These are phyloP conservation scores for Paralvinella palmiformis DNA, from an alignment of 1,140 invertebrate species.

Conservation along the genomic window DNA sequence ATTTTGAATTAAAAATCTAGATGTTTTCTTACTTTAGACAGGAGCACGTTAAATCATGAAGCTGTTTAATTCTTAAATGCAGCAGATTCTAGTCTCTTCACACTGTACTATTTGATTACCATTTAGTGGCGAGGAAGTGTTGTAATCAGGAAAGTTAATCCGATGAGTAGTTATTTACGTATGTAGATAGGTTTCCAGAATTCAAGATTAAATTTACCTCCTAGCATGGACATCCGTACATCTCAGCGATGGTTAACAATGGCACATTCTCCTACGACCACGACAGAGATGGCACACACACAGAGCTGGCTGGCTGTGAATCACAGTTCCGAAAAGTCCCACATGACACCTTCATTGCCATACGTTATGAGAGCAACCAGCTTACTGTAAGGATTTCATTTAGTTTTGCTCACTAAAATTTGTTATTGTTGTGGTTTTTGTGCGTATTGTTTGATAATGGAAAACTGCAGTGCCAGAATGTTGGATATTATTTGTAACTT, in stretches of 20 bases:
- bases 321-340: slow-evolving; percentile 89
- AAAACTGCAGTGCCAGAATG: not conserved
- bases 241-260: slow-evolving; percentile 98
- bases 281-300: slow-evolving; percentile 96
- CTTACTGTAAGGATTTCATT: slow-evolving; percentile 61
- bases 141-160: no score
- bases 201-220: no score
- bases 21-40: no score
- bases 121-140: no score
- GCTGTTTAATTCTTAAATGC: no score
- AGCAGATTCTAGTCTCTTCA: no score
- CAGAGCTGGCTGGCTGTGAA: slow-evolving; percentile 76
- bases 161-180: no score
- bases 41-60: no score
- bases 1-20: not conserved
- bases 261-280: slow-evolving; percentile 93
- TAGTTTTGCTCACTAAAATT: not conserved
- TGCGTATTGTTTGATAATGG: not conserved
- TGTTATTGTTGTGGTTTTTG: not conserved
- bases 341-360: slow-evolving; percentile 82
- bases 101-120: no score
- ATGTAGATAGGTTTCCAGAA: no score
- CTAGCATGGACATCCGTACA: slow-evolving; percentile 95
- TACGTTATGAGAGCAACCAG: slow-evolving; percentile 85
- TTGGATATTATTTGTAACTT: not conserved